Evolutionary conservation across 2,797 vertebrate genomes (phyloP).

Genomic region (Darevskia nairensis): DNA sequence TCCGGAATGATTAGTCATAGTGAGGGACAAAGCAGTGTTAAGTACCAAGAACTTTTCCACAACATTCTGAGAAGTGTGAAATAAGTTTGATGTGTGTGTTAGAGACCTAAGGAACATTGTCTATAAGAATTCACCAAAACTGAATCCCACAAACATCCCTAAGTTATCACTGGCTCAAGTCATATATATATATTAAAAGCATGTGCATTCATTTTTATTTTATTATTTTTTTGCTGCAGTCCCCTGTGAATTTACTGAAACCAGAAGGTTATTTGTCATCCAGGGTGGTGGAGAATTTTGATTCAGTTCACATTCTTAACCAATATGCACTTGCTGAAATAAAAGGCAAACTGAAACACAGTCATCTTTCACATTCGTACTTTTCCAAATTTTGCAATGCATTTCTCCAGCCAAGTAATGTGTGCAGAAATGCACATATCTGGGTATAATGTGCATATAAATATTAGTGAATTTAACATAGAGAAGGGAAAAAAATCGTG

Average conservation of each 20-base stretch:
- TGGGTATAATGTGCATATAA: too few species aligned
- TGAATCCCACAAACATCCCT: neutral
- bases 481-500: too few species aligned
- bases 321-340: too few species aligned
- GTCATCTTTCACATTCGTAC: too few species aligned
- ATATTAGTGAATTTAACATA: too few species aligned
- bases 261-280: neutral
- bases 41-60: neutral
- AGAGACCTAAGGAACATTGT: neutral
- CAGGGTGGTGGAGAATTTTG: too few species aligned
- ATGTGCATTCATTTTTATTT: neutral
- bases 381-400: too few species aligned
- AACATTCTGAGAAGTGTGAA: neutral
- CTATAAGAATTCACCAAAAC: neutral
- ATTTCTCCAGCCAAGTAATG: too few species aligned
- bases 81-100: neutral
- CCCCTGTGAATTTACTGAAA: neutral
- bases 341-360: too few species aligned
- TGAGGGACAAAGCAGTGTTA: too few species aligned
- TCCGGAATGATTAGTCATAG: neutral
- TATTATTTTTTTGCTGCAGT: neutral
- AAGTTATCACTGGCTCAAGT: neutral
- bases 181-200: neutral
- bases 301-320: too few species aligned
- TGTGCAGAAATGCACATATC: too few species aligned